Percentiles rank a stretch among this genome's conserved stretches.
Conservation (phyloP, 92 coral and sea anemone genomes). For the Isaurus tuberculatus region DNA sequence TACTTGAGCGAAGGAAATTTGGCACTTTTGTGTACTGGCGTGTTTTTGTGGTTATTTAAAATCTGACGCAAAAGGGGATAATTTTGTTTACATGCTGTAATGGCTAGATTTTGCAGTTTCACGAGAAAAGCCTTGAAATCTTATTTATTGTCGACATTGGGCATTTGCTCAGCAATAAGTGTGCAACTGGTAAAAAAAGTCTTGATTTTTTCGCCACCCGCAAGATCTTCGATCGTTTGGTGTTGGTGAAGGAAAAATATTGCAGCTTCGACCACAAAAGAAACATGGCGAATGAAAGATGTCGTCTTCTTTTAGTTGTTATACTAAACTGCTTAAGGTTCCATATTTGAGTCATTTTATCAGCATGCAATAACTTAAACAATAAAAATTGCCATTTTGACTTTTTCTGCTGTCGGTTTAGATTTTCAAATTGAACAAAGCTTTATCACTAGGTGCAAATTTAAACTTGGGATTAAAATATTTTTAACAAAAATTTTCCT, state of each 20-base stretch:
- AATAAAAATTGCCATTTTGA: background rate
- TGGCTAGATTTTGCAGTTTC: background rate
- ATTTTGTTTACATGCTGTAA: background rate
- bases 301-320: background rate
- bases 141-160: conserved; percentile 17
- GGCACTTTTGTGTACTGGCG: background rate
- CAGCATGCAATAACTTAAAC: background rate
- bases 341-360: too few species aligned
- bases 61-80: background rate
- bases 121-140: background rate
- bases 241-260: conserved; percentile 11
- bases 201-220: conserved; percentile 53
- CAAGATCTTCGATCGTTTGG: conserved; percentile 54
- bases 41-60: background rate
- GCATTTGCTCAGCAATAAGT: conserved; percentile 36
- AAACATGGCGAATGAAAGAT: conserved; percentile 7
- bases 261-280: conserved; percentile 17
- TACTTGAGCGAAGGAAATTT: background rate
- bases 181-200: conserved; percentile 30
- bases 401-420: background rate
- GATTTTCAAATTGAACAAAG: background rate
- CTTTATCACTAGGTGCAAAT: background rate
- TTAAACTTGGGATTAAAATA: background rate
- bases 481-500: background rate
- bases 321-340: too few species aligned